Evolutionary conservation across 2,888 invertebrate genomes (phyloP).

Genomic region (Drosophila formosana): DNA sequence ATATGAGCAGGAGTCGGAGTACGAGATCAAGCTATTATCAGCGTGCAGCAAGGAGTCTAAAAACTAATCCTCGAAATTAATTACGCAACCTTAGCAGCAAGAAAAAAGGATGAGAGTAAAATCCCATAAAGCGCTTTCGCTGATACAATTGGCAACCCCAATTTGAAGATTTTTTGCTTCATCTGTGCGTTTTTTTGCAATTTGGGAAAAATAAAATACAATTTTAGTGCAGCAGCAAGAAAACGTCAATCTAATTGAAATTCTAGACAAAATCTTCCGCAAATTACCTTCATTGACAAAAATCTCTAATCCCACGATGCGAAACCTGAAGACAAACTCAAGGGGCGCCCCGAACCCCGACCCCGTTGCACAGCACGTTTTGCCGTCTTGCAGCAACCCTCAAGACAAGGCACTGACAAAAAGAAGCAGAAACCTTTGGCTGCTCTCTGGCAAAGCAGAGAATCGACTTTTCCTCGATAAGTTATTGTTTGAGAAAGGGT

Average conservation of each 20-base stretch:
- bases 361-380: background rate
- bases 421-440: background rate
- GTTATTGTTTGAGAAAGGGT: constrained; percentile 56
- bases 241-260: constrained; percentile 85
- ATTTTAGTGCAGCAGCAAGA: constrained; percentile 28
- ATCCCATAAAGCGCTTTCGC: constrained; percentile 47
- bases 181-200: constrained; percentile 2
- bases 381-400: constrained; percentile 18
- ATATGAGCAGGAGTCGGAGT: background rate
- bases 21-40: background rate
- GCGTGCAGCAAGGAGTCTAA: constrained; percentile 7
- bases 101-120: constrained; percentile 22
- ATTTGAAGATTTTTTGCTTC: constrained; percentile 4
- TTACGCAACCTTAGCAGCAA: constrained; percentile 32
- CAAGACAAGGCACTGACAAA: constrained; percentile 33
- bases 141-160: constrained; percentile 27
- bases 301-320: constrained; percentile 82
- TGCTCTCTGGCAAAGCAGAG: background rate
- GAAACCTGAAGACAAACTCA: constrained; percentile 66
- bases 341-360: constrained; percentile 15
- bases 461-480: constrained; percentile 46
- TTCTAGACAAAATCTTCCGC: constrained; percentile 85
- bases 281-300: constrained; percentile 85
- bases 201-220: constrained; percentile 28
- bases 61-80: constrained; percentile 37